phyloP scores from a whole-genome alignment of 2,113 vertebrate species.

The Pundamilia nyererei region DNA sequence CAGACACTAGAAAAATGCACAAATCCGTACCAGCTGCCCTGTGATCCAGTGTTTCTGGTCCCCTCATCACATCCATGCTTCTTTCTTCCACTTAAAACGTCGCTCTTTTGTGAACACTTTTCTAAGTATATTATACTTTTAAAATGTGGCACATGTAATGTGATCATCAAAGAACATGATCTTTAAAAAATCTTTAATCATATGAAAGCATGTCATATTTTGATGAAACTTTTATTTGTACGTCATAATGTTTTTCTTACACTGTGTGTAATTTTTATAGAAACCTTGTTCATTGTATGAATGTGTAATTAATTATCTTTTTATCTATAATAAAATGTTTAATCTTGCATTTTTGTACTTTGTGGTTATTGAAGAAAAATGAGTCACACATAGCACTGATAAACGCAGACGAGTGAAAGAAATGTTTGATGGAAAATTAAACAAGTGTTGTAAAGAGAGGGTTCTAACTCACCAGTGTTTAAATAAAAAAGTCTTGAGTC shows the following conservation, averaged over 20 bases:
- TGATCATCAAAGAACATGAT: background rate
- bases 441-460: rapidly evolving
- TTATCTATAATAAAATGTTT: background rate
- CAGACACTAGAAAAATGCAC: background rate
- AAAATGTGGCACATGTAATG: background rate
- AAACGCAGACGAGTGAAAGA: rapidly evolving
- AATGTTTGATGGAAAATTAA: background rate
- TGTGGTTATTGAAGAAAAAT: background rate
- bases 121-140: background rate
- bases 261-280: background rate
- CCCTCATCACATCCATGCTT: background rate
- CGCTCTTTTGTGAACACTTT: background rate
- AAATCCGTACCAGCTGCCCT: background rate
- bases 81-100: background rate
- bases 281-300: background rate
- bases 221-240: background rate
- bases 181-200: background rate
- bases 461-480: background rate
- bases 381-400: background rate
- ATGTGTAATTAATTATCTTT: background rate
- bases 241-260: background rate
- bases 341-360: background rate
- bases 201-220: background rate
- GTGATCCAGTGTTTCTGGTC: rapidly evolving
- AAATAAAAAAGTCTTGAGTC: background rate